Evolutionary conservation across 1,140 invertebrate species (phyloP).

Genomic region (Vollenhovia emeryi): DNA sequence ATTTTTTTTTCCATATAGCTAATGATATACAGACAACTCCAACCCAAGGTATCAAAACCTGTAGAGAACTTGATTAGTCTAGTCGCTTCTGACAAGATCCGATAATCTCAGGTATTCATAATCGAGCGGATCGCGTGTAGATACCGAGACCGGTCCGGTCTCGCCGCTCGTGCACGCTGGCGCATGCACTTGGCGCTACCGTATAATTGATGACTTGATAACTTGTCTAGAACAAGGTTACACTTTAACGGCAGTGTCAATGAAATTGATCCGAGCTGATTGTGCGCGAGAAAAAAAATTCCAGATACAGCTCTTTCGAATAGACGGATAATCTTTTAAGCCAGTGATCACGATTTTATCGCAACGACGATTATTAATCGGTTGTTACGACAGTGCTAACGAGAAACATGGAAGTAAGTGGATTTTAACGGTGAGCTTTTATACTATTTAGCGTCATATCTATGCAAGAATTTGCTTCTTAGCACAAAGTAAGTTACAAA

Average conservation of each 20-base stretch:
- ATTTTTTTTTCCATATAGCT: no score
- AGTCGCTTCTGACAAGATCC: no score
- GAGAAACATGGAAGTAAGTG: no score
- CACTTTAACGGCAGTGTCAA: not conserved
- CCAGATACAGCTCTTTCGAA: not conserved
- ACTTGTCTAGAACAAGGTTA: not conserved
- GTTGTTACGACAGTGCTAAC: not conserved
- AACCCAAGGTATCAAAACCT: no score
- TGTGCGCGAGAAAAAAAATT: not conserved
- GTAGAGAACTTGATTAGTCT: no score
- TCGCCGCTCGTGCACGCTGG: no score
- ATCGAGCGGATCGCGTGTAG: no score
- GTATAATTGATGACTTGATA: not conserved
- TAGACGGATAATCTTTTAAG: not conserved
- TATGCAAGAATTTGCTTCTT: not conserved
- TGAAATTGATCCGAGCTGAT: not conserved
- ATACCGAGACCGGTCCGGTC: no score
- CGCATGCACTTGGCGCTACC: no score
- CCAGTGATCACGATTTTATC: not conserved
- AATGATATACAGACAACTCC: no score
- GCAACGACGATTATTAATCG: not conserved
- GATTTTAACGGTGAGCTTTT: not conserved
- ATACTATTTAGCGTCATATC: not conserved
- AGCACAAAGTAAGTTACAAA: no score
- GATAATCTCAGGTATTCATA: no score